phyloP scores from a whole-genome alignment of 2,888 invertebrate genomes.

The Eristalinus aeneus region DNA sequence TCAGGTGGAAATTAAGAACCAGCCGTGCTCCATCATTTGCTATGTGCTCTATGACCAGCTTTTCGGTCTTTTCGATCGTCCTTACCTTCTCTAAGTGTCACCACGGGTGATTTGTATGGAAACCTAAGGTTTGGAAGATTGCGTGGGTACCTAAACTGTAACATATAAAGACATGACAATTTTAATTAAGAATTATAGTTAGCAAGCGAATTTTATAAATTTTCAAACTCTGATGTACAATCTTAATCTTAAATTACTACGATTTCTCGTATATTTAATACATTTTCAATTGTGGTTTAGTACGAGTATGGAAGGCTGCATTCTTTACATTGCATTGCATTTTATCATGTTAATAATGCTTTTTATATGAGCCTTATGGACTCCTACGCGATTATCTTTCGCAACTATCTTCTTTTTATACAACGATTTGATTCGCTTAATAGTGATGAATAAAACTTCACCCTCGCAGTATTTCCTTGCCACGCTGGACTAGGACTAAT shows the following conservation, averaged over 20 bases:
- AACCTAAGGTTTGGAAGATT: background rate
- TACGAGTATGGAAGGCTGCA: background rate
- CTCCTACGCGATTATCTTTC: background rate
- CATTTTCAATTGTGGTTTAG: background rate
- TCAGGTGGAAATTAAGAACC: background rate
- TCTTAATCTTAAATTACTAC: background rate
- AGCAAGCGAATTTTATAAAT: background rate
- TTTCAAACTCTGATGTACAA: background rate
- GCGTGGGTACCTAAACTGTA: conserved; percentile 1
- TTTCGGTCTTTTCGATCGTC: background rate
- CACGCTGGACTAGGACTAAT: background rate
- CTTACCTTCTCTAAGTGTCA: background rate
- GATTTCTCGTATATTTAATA: background rate
- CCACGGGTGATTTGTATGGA: background rate
- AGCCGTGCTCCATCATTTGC: conserved; percentile 2
- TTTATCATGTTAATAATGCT: too few relatives aligned
- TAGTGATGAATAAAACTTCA: background rate
- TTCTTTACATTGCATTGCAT: too few relatives aligned
- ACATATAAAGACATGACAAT: background rate
- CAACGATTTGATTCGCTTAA: background rate
- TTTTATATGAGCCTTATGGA: background rate
- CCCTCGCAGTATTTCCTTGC: background rate
- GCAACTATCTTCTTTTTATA: background rate
- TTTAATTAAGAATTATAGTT: background rate
- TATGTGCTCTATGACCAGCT: background rate